A percentile compares a stretch with the other conserved stretches of the same genome.
phyloP scores from a whole-genome alignment of 2,888 invertebrate genomes.

The Liopterus haemorrhoidalis region DNA sequence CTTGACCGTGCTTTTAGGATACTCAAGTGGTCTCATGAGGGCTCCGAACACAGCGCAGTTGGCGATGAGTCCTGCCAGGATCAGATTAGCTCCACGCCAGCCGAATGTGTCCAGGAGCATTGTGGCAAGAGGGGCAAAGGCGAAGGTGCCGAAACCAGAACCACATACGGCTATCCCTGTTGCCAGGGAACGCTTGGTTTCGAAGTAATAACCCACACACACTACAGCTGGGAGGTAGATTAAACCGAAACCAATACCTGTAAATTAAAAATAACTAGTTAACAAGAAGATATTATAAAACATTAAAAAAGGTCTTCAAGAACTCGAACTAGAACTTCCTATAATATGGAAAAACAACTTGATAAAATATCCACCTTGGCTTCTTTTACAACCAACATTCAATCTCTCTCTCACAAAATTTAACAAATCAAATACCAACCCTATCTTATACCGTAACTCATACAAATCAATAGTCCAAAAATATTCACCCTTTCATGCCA shows the following conservation, averaged over 20 bases:
- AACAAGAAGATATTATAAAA: too few relatives aligned
- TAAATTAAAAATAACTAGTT: too few relatives aligned
- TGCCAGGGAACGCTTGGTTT: constrained; percentile 87
- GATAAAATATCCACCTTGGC: too few relatives aligned
- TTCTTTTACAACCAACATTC: too few relatives aligned
- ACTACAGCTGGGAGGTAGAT: constrained; percentile 95
- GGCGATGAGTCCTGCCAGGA: constrained; percentile 86
- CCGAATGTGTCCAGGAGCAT: constrained; percentile 69
- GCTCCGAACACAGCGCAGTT: constrained; percentile 87
- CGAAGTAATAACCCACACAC: constrained; percentile 95
- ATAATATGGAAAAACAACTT: too few relatives aligned
- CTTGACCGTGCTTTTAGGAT: constrained; percentile 70
- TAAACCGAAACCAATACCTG: constrained; percentile 87
- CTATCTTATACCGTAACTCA: too few relatives aligned
- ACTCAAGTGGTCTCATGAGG: constrained; percentile 72
- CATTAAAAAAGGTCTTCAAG: too few relatives aligned
- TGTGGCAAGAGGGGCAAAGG: constrained; percentile 87
- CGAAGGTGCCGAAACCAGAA: constrained; percentile 91
- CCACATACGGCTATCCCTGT: constrained; percentile 95
- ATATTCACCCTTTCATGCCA: too few relatives aligned
- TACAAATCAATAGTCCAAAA: too few relatives aligned
- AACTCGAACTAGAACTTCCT: too few relatives aligned
- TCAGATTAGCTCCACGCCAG: constrained; percentile 87
- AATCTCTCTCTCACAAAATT: too few relatives aligned
- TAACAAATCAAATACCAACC: too few relatives aligned